phyloP scores from a whole-genome alignment of 2,888 invertebrate genomes.

The Scaptomyza flava region DNA sequence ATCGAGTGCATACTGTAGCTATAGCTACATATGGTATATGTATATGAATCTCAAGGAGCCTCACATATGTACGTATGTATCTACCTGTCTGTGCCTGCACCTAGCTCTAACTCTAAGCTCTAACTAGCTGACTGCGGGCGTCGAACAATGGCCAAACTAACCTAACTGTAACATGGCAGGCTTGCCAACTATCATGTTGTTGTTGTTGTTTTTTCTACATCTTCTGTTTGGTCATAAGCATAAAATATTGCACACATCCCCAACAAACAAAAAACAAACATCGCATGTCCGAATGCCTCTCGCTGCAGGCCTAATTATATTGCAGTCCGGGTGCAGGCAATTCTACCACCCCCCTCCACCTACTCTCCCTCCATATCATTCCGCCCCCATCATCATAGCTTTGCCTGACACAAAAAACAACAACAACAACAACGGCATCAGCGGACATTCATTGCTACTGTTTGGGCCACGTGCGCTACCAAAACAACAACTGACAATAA shows the following conservation, averaged over 20 bases:
- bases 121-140: constrained; percentile 65
- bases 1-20: constrained; percentile 44
- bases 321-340: constrained; percentile 57
- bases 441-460: constrained; percentile 49
- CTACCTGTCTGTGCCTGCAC: constrained; percentile 10
- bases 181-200: constrained; percentile 14
- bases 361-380: background rate
- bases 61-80: too few relatives aligned
- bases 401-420: constrained; percentile 53
- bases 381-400: constrained; percentile 56
- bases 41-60: constrained; percentile 61
- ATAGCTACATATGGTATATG: constrained; percentile 37
- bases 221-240: constrained; percentile 68
- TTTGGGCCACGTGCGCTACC: constrained; percentile 64
- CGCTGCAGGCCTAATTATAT: constrained; percentile 78
- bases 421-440: constrained; percentile 38
- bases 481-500: constrained; percentile 30
- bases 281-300: constrained; percentile 56
- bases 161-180: constrained; percentile 74
- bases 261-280: constrained; percentile 40
- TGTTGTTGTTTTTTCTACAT: constrained; percentile 7
- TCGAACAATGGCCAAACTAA: constrained; percentile 70
- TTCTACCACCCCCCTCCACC: constrained; percentile 16
- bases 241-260: constrained; percentile 77
- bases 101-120: constrained; percentile 1